Base-by-base conservation (phyloP, 2,888 invertebrate genomes). In the Himalopsyche kuldschensis region DNA sequence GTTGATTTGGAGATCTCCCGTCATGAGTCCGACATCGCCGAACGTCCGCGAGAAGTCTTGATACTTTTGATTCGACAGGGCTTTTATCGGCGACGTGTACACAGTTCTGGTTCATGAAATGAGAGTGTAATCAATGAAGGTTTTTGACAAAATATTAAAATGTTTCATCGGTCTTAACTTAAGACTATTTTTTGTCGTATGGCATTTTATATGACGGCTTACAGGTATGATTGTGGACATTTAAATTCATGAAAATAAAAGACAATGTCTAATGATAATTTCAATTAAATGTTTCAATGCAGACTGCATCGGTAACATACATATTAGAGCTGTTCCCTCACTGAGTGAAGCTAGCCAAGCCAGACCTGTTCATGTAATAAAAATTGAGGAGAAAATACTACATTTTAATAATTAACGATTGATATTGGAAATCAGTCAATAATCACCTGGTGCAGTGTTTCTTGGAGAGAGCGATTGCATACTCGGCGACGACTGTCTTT, bases 51-150 rank as follows among this genome's bases (percentile, higher is more conserved):
- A 98, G 90, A 99, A 99, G 88, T 99, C 99, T 35, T 98, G 94
- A 90, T 97, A 99, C 89, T 99, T 99, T 89, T 99, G 99, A 92
- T 99, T 99, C 0, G 99, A 99, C 1, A 99, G 90, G 0, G 99
- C 99, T 91, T 99, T 99, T 87, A 99, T 99, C 0, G 99, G 99
- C 0, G 99, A 99, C 0, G 99, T 99, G 90, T 99, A 99, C 86
- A 99, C 96, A 1, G 97, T 94, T 87, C 97, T 94, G 88, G 3
- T 75, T 6, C 20, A 31, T 75, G 80, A 87, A 75, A 55, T 82
- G 83, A 79, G 75, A 85, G 85, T 1, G 75, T 1, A 11, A 10
- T 75, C 30, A 31, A 31, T 15, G 15, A 15, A 15, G 41, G 41
- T 41, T 15, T 41, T 3, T 69, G n/a, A 24, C 76, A 41, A 78